Conservation (phyloP, 2,888 invertebrate genomes). For the Hirtodrosophila cameraria region DNA sequence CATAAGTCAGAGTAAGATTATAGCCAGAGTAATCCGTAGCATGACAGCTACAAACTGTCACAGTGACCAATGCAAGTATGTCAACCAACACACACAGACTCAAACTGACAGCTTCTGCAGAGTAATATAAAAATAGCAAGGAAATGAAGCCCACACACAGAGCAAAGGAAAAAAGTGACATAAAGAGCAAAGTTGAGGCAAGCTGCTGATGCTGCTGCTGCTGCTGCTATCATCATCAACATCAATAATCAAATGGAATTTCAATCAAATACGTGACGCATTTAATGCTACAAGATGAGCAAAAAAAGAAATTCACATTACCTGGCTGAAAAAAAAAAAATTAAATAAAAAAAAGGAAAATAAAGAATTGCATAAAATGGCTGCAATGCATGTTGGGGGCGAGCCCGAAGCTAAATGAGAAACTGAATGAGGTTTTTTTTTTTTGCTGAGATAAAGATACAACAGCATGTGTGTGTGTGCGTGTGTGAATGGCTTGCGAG, state of each 20-base stretch:
- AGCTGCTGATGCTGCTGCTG: slow-evolving; percentile 1
- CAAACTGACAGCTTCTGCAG: slow-evolving; percentile 33
- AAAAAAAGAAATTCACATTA: slow-evolving; percentile 13
- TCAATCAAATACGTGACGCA: slow-evolving; percentile 69
- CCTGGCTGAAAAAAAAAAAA: slow-evolving; percentile 9
- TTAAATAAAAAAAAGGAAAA: neutral
- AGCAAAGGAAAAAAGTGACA: neutral
- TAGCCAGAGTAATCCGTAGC: slow-evolving; percentile 7
- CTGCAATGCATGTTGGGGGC: slow-evolving; percentile 18
- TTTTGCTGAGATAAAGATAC: slow-evolving; percentile 4
- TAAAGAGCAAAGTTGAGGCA: slow-evolving; percentile 42
- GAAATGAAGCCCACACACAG: neutral
- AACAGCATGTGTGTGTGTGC: slow-evolving; percentile 1
- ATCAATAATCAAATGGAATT: slow-evolving; percentile 66
- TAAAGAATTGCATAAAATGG: slow-evolving; percentile 31
- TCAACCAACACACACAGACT: slow-evolving; percentile 19
- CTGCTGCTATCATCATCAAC: slow-evolving; percentile 16
- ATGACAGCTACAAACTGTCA: slow-evolving; percentile 24
- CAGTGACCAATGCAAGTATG: slow-evolving; percentile 35
- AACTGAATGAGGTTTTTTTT: slow-evolving; percentile 10
- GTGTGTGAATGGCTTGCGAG: slow-evolving; percentile 15
- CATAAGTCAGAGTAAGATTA: slow-evolving; percentile 10
- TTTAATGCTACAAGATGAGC: slow-evolving; percentile 7
- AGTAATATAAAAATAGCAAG: slow-evolving; percentile 34
- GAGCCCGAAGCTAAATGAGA: slow-evolving; percentile 33